Evolutionary conservation across 2,888 invertebrate species (phyloP).

Genomic region (Leucozona laternaria): DNA sequence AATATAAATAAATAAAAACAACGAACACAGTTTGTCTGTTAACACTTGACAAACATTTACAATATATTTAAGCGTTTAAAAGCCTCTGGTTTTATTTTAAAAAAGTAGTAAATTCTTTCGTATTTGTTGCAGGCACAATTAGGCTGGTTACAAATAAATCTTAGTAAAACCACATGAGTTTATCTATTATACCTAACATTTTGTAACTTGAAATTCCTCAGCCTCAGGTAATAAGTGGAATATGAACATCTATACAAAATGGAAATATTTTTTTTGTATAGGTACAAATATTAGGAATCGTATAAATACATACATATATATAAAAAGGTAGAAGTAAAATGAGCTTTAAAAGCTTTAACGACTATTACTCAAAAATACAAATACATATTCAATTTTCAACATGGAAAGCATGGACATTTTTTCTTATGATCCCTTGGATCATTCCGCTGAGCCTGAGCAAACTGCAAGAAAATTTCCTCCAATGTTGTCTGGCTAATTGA

Average conservation of each 20-base stretch:
- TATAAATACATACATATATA: not conserved
- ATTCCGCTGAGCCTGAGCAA: constrained; percentile 85
- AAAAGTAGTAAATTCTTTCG: not conserved
- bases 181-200: too few relatives aligned
- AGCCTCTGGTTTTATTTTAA: not conserved
- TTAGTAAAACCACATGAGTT: not conserved
- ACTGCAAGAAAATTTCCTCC: constrained; percentile 90
- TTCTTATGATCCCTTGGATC: constrained; percentile 23
- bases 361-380: not conserved
- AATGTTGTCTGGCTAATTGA: constrained; percentile 91
- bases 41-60: too few relatives aligned
- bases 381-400: not conserved
- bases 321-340: not conserved
- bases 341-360: not conserved
- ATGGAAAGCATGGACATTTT: not conserved
- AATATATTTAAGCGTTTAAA: not conserved
- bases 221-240: not conserved
- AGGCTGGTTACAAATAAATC: not conserved
- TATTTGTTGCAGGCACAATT: not conserved
- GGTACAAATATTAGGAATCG: not conserved
- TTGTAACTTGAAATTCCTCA: not conserved
- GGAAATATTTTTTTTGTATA: not conserved
- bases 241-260: not conserved
- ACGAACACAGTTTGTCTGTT: too few relatives aligned
- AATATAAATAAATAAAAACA: too few relatives aligned